Evolutionary conservation across 2,888 invertebrate species (phyloP), one percentile per base, ranked within the genome.

Genomic region (Pollenia griseotomentosa): DNA sequence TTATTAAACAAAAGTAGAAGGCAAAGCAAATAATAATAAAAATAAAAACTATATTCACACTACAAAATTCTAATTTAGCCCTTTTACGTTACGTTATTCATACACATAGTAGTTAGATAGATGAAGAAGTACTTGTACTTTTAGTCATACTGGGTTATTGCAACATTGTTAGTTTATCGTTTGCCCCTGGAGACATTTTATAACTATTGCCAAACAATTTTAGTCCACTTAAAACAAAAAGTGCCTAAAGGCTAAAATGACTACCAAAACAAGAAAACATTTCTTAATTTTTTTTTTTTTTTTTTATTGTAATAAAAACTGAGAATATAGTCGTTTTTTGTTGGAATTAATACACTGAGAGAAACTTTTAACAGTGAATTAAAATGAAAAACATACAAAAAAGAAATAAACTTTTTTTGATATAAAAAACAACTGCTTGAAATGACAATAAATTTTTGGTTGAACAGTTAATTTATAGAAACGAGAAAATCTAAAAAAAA

Each of bases 201-300:
- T 40, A 84, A 85, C 79, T 74, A 74, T 85, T 74, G 73, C 68
- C 77, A 87, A 84, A 83, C 75, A 83, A 78, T 81, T 82, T 87
- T 68, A 74, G 77, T 70, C 53, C 84, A 87, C 81, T 87, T 87
- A 71, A 77, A 84, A 84, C 73, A 75, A 81, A 74, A 74, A 87
- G 46, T 46, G 73, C 81, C 70, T 61, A 57, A 73, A 70, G 84
- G 73, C 77, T 59, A 74, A 74, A 78, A 84, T 83, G 81, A 87
- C 81, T 81, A 68, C 63, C 61, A 84, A 84, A 82, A 63, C 66
- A 75, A 53, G 46, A 61, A 55, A 14, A 14, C 11, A 23, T 65
- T 42, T 63, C 23, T 7, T 63, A 42, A 16, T 73, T 40, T 48
- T 12, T 59, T 80, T 63, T 66, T 66, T 1, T n/a, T n/a, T n/a